Evolutionary conservation across 1,140 invertebrate species (phyloP).

Genomic region (Drosophila takahashii): DNA sequence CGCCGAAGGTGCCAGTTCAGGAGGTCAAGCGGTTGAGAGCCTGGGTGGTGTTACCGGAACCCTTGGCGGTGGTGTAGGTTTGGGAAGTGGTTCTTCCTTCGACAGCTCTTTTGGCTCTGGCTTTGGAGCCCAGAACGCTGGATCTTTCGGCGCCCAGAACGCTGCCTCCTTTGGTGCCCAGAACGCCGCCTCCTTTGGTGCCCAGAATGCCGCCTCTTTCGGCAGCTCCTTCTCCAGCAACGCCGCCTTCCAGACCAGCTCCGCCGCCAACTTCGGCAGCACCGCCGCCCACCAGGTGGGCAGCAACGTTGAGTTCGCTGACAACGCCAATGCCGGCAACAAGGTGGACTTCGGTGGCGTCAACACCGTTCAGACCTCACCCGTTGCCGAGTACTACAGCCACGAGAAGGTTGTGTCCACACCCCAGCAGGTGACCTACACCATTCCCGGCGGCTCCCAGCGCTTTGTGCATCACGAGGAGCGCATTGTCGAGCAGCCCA

Average conservation of each 20-base stretch:
- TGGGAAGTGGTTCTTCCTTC: slow-evolving; percentile 11
- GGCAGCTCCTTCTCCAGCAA: slow-evolving; percentile 59
- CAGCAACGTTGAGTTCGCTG: slow-evolving; percentile 68
- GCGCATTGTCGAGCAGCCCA: slow-evolving; percentile 54
- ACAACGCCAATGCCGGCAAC: slow-evolving; percentile 56
- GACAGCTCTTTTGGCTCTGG: slow-evolving; percentile 18
- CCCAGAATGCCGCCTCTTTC: slow-evolving; percentile 22
- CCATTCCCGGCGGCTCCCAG: slow-evolving; percentile 59
- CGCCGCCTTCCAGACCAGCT: slow-evolving; percentile 57
- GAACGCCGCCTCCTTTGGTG: slow-evolving; percentile 3
- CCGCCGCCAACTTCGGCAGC: slow-evolving; percentile 59
- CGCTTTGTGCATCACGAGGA: slow-evolving; percentile 72
- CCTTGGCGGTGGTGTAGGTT: slow-evolving; percentile 1
- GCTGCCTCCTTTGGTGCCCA: slow-evolving; percentile 53
- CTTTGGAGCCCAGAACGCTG: slow-evolving; percentile 21
- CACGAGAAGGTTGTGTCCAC: slow-evolving; percentile 53
- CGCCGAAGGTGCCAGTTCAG: slow-evolving; percentile 13
- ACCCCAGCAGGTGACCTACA: slow-evolving; percentile 50
- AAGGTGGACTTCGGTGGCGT: slow-evolving; percentile 63
- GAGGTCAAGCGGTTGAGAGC: slow-evolving; percentile 8
- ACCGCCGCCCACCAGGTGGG: slow-evolving; percentile 53
- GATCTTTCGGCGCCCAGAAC: slow-evolving; percentile 37
- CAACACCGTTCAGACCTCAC: slow-evolving; percentile 17
- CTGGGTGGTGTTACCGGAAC: neutral
- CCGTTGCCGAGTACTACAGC: slow-evolving; percentile 51